Base-by-base conservation (phyloP, 64 coral and sea anemone species). In the Orbicella faveolata region DNA sequence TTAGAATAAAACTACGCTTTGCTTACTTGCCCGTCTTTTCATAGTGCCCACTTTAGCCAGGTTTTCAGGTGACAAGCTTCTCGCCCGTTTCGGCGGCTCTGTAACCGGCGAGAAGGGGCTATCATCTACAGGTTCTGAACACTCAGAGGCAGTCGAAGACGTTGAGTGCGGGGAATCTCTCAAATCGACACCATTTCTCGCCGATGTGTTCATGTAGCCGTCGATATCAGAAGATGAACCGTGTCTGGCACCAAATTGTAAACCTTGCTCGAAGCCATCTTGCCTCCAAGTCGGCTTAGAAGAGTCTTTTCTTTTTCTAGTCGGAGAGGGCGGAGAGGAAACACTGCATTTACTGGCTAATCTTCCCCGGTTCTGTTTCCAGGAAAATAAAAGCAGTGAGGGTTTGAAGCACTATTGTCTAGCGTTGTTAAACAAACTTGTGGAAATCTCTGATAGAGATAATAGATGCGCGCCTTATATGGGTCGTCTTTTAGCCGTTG, bases 341-440 rank as follows among this genome's bases (percentile, higher is more conserved):
- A 97, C 65, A 6, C 94, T 92, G 64, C 97, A 99, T 75, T 99
- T 99, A 57, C 94, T 95, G 5, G 97, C 97, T 15, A 99, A 72
- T n/a, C 97, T 78, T 74, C 94, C 94, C 26, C 97, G 97, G 84
- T 99, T 99, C 97, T 99, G 86, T 76, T 79, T 75, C 57, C 48
- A 79, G 33, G 36, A 88, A 64, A 19, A 89, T 18, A 81, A 36
- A 90, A 59, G 20, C 9, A 70, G 9, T 70, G 25, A 70, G 11
- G 67, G 67, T 25, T 70, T 70, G 21, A 78, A 52, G 75, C 20
- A 44, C 75, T 78, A 23, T 52, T 53, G 20, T 51, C 37, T 23
- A 18, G 17, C 12, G 6, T 15, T 74, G 37, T 12, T 78, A 1
- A 20, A 78, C 37, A 20, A 44, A 18, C 19, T 34, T 7, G 17